A percentile compares a stretch with the other conserved stretches of the same genome.
phyloP scores from a whole-genome alignment of 2,113 vertebrate genomes.

The Lutjanus erythropterus region DNA sequence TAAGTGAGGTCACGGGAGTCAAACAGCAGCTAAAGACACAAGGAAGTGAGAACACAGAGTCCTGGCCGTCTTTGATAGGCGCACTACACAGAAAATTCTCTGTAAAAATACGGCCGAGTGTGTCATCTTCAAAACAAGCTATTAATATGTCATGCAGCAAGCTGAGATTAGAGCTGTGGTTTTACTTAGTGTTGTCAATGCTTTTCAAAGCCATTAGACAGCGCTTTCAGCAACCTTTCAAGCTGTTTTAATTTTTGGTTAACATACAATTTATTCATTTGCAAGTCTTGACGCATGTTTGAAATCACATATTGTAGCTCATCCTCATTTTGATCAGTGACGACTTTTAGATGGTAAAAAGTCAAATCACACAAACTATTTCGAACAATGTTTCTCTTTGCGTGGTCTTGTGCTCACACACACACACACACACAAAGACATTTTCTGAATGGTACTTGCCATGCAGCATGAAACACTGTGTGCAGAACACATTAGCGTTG shows the following conservation, averaged over 20 bases:
- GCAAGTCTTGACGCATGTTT: constrained; percentile 14
- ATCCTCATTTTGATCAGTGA: constrained; percentile 34
- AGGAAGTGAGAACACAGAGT: constrained; percentile 52
- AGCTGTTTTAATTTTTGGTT: constrained; percentile 49
- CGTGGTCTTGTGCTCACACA: constrained; percentile 15
- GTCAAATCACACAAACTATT: constrained; percentile 36
- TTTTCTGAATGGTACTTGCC: constrained; percentile 55
- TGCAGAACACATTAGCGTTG: constrained; percentile 73
- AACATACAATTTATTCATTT: constrained; percentile 35
- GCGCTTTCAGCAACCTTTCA: constrained; percentile 51
- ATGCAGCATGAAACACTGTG: constrained; percentile 68
- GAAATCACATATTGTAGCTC: constrained; percentile 5
- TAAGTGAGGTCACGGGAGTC: constrained; percentile 79
- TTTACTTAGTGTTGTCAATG: constrained; percentile 48
- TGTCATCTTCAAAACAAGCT: constrained; percentile 66
- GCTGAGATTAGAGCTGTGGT: constrained; percentile 52
- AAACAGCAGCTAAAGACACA: constrained; percentile 62
- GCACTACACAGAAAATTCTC: constrained; percentile 5
- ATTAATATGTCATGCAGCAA: constrained; percentile 56
- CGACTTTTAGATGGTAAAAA: constrained; percentile 42
- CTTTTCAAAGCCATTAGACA: constrained; percentile 47
- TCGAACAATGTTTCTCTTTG: constrained; percentile 7
- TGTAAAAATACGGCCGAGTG: constrained; percentile 16
- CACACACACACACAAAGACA: constrained; percentile 34
- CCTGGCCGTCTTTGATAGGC: constrained; percentile 43